These are phyloP conservation scores for Rafetus swinhoei DNA, from an alignment of 2,113 vertebrate species.

Conservation along the genomic window DNA sequence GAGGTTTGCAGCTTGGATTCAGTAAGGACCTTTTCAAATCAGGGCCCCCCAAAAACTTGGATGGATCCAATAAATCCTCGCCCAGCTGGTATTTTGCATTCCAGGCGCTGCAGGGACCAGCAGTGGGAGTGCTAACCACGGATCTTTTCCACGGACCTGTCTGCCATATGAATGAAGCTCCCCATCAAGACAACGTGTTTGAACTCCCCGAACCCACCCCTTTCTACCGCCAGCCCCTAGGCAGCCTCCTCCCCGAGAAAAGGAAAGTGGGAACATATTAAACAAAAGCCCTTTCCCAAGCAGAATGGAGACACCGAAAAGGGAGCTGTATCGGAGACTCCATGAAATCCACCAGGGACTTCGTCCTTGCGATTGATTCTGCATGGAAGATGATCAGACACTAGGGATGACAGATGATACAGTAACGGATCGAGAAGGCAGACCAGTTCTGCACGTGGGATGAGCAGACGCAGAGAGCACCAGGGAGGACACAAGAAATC, in stretches of 20 bases:
- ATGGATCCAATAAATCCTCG: not conserved
- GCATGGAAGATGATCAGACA: not conserved
- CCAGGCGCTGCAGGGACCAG: not conserved
- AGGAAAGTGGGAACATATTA: not conserved
- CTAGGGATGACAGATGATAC: not conserved
- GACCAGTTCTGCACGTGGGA: not conserved
- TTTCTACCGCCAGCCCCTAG: not conserved
- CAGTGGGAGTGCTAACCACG: fast-evolving
- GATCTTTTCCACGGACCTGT: not conserved
- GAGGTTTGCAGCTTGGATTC: not conserved
- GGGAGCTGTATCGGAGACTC: not conserved
- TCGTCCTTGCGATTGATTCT: not conserved
- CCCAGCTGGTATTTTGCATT: not conserved
- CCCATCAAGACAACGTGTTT: fast-evolving
- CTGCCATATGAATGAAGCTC: fast-evolving
- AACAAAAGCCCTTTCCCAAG: not conserved
- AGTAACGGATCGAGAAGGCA: not conserved
- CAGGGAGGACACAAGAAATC: not conserved
- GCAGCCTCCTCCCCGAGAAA: not conserved
- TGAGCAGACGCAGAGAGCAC: not conserved
- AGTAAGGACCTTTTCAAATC: not conserved
- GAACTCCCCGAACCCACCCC: not conserved
- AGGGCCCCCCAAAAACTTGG: not conserved
- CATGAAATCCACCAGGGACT: not conserved
- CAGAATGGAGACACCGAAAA: not conserved